Percentiles rank a stretch among this genome's conserved stretches.
phyloP scores from a whole-genome alignment of 2,888 invertebrate species.

The Zonitis immaculata region DNA sequence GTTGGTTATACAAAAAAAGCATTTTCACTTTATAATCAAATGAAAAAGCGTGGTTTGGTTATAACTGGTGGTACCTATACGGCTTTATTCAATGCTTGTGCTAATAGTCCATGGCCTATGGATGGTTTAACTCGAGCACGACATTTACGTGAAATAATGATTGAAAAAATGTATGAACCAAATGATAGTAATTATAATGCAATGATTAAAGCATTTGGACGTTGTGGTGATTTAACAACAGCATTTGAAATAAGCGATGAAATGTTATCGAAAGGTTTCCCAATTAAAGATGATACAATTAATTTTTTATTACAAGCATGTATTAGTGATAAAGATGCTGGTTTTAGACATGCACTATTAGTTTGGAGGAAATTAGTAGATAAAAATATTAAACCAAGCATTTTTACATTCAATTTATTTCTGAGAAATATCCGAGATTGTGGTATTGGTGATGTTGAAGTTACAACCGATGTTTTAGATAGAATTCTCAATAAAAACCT shows the following conservation, averaged over 20 bases:
- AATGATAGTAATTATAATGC: slow-evolving; percentile 78
- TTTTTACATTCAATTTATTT: slow-evolving; percentile 76
- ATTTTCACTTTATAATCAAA: slow-evolving; percentile 74
- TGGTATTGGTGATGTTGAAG: slow-evolving; percentile 63
- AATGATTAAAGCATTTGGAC: slow-evolving; percentile 88
- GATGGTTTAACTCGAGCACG: slow-evolving; percentile 67
- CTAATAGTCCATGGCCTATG: slow-evolving; percentile 65
- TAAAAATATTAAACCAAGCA: slow-evolving; percentile 61
- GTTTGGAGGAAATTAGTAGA: slow-evolving; percentile 82
- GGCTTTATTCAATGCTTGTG: slow-evolving; percentile 83
- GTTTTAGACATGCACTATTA: slow-evolving; percentile 74
- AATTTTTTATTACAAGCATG: slow-evolving; percentile 81
- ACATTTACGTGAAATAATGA: slow-evolving; percentile 62
- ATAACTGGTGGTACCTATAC: slow-evolving; percentile 74
- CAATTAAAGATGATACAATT: slow-evolving; percentile 63
- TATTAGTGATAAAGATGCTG: slow-evolving; percentile 70
- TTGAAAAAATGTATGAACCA: slow-evolving; percentile 62
- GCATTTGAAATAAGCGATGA: slow-evolving; percentile 83
- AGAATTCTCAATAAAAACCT: slow-evolving; percentile 20
- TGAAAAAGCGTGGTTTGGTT: slow-evolving; percentile 69
- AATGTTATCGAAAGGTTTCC: slow-evolving; percentile 63
- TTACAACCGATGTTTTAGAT: slow-evolving; percentile 50
- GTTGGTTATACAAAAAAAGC: slow-evolving; percentile 84
- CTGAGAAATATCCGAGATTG: slow-evolving; percentile 77
- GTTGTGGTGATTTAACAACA: slow-evolving; percentile 70